Conservation (phyloP, 2,888 invertebrate genomes). For the Hirtodrosophila confusa region DNA sequence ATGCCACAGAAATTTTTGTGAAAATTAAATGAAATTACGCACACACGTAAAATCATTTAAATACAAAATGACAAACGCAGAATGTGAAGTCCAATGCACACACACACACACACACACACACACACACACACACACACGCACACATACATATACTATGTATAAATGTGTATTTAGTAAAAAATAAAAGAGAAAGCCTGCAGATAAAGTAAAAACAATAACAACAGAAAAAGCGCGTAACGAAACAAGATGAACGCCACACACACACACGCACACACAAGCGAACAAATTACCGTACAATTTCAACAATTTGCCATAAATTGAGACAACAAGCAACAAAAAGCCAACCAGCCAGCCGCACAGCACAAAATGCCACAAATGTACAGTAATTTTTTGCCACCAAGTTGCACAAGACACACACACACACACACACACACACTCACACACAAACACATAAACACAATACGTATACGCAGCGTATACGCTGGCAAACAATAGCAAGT, state of each 20-base stretch:
- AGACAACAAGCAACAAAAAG: conserved; percentile 78
- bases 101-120: conserved; percentile 10
- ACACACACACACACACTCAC: conserved; percentile 17
- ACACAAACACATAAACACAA: conserved; percentile 15
- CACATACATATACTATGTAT: neutral
- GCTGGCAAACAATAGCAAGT: conserved; percentile 45
- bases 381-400: conserved; percentile 75
- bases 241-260: conserved; percentile 52
- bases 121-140: neutral
- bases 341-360: conserved; percentile 38
- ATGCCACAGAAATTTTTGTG: conserved; percentile 57
- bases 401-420: conserved; percentile 37
- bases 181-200: conserved; percentile 36
- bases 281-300: conserved; percentile 74
- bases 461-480: conserved; percentile 58
- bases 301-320: conserved; percentile 80
- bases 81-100: conserved; percentile 22
- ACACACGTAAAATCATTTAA: conserved; percentile 52
- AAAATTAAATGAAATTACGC: conserved; percentile 44
- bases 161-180: conserved; percentile 19
- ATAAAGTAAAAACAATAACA: conserved; percentile 58
- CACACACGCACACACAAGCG: conserved; percentile 24
- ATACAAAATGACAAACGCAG: conserved; percentile 57
- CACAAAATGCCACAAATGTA: conserved; percentile 72
- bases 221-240: conserved; percentile 52